Evolutionary conservation across 92 coral and sea anemone genomes (phyloP), one percentile per base, ranked within the genome.

Genomic region (Diadumene lineata): DNA sequence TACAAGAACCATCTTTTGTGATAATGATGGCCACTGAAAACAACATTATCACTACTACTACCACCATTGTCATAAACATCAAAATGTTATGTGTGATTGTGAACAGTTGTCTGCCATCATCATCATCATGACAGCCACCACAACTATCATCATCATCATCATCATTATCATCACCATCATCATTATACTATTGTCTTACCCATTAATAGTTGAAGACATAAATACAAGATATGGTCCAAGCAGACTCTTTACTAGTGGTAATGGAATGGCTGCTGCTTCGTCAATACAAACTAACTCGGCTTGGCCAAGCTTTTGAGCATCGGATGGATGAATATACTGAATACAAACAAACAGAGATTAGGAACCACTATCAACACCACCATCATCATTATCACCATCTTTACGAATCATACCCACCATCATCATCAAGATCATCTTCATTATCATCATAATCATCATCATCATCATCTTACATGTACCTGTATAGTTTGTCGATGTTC

Each of bases 261-360:
- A 73, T 1, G 98, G 98, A 16, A 94, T 94, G n/a, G 98, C 98
- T 21, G 98, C 98, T 43, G 98, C 98, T 63, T 94, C 98, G 30
- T 94, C 98, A 58, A 94, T 86, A 67, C 93, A 91, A 11, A 94
- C 92, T 31, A 94, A 66, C 84, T 94, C 98, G 17, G 98, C 98
- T 74, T 94, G 98, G 19, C 98, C 98, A 72, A 94, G 97, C 72
- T 94, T 94, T 75, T 94, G 98, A 15, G 97, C 94, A 81, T 94
- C 98, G 24, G 97, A 84, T 16, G 98, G 98, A 58, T 94, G 97
- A 55, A 94, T 92, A 79, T 94, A 91, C 97, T 94, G 86, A 15
- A 65, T n/a, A n/a, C n/a, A n/a, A n/a, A n/a, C n/a, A n/a, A n/a
- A n/a, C n/a, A n/a, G n/a, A n/a, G n/a, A n/a, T n/a, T 38, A 4